Conservation (phyloP, 1,140 invertebrate species). For the Drosophila pachea region DNA sequence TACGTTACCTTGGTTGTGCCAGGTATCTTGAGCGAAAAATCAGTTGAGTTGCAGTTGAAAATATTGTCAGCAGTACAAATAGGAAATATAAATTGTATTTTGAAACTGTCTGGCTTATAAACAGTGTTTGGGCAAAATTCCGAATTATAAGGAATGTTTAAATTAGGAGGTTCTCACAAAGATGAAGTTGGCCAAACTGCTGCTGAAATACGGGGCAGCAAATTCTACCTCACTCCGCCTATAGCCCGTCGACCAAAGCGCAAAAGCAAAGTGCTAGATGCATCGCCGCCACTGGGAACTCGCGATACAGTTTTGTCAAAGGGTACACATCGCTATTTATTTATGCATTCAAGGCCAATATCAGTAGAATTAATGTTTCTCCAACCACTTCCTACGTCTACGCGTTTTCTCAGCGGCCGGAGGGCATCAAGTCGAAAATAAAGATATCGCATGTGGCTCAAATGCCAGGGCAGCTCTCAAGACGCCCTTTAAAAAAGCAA, state of each 20-base stretch:
- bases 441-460: conserved; percentile 4
- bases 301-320: conserved; percentile 7
- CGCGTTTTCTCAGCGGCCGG: conserved; percentile 25
- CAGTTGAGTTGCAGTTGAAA: too few relatives aligned
- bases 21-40: too few relatives aligned
- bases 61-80: too few relatives aligned
- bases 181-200: neutral
- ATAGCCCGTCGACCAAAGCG: conserved; percentile 2
- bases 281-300: conserved; percentile 1
- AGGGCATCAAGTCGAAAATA: conserved; percentile 6
- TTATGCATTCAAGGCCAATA: conserved; percentile 25
- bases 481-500: conserved; percentile 16
- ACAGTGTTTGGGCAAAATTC: conserved; percentile 29
- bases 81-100: neutral
- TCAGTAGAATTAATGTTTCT: conserved; percentile 42
- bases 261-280: conserved; percentile 9
- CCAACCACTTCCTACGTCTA: conserved; percentile 17
- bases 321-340: conserved; percentile 1
- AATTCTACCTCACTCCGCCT: neutral
- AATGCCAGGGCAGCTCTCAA: conserved; percentile 32
- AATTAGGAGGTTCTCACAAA: conserved; percentile 11
- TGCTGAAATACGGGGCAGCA: neutral
- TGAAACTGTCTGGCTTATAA: neutral
- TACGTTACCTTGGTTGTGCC: too few relatives aligned
- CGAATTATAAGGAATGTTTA: conserved; percentile 31